A percentile compares a stretch with the other conserved stretches of the same genome.
These are phyloP conservation scores for Lysandra bellargus DNA, from an alignment of 2,888 invertebrate species.

Conservation along the genomic window DNA sequence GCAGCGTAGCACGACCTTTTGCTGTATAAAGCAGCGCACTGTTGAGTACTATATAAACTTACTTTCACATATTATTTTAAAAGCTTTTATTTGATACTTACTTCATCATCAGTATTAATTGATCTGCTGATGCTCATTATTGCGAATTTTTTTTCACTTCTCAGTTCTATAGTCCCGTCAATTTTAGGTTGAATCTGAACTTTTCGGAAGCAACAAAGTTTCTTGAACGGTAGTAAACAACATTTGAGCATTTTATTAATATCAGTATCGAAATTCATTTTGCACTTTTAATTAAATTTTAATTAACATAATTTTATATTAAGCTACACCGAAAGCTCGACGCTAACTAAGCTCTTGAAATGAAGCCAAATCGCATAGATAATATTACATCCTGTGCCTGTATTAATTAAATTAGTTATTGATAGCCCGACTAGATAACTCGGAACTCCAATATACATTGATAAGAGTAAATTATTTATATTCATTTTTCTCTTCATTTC, in stretches of 20 bases:
- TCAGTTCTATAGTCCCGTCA: background rate
- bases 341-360: slow-evolving; percentile 15
- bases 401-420: slow-evolving; percentile 15
- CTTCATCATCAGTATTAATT: background rate
- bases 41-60: no score
- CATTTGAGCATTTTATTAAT: background rate
- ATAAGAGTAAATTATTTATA: background rate
- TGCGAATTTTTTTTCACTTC: background rate
- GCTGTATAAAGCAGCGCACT: no score
- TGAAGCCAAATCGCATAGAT: slow-evolving; percentile 4
- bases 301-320: background rate
- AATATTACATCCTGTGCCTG: slow-evolving; percentile 19
- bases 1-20: no score
- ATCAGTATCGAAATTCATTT: background rate
- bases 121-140: background rate
- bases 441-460: background rate
- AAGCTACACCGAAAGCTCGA: background rate
- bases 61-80: no score
- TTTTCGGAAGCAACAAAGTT: slow-evolving; percentile 1
- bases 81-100: background rate
- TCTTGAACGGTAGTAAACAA: background rate
- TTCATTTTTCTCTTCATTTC: background rate
- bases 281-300: background rate
- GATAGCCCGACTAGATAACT: slow-evolving; percentile 10
- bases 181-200: background rate